Percentiles rank a stretch among this genome's conserved stretches.
Evolutionary conservation across 2,113 vertebrate species (phyloP).

Genomic region (Tenebrosternarchus preto): DNA sequence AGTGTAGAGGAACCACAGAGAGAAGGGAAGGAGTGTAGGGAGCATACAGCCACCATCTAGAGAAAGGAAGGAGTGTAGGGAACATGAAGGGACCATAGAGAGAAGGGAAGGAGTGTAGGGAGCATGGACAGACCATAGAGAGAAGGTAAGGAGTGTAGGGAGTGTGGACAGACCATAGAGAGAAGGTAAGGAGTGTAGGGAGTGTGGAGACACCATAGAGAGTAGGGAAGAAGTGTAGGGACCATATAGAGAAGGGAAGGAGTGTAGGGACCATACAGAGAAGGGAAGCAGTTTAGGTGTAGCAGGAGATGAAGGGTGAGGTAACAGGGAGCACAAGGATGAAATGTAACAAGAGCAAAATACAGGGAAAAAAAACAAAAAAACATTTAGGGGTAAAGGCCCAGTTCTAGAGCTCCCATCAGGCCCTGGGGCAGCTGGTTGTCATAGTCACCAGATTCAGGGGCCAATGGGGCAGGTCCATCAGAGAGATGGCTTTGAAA

Average conservation of each 20-base stretch:
- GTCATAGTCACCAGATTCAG: conserved; percentile 41
- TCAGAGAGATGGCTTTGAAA: conserved; percentile 74
- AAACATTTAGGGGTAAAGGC: conserved; percentile 37
- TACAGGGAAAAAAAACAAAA: neutral
- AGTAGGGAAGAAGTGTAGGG: neutral
- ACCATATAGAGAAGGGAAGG: neutral
- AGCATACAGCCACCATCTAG: no score
- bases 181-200: neutral
- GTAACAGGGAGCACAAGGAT: neutral
- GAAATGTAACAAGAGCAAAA: neutral
- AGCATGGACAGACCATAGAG: neutral
- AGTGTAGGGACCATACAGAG: neutral
- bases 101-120: neutral
- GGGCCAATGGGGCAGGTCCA: conserved; percentile 52
- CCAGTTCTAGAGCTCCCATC: conserved; percentile 35
- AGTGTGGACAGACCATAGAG: neutral
- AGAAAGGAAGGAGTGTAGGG: neutral
- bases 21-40: neutral
- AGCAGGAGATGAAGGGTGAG: no score
- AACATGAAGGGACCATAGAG: neutral
- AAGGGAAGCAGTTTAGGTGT: neutral
- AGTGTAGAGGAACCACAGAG: neutral
- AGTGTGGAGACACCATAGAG: neutral
- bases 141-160: neutral
- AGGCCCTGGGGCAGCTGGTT: conserved; percentile 41